phyloP scores from a whole-genome alignment of 2,888 invertebrate genomes.

The Argyresthia goedartella region DNA sequence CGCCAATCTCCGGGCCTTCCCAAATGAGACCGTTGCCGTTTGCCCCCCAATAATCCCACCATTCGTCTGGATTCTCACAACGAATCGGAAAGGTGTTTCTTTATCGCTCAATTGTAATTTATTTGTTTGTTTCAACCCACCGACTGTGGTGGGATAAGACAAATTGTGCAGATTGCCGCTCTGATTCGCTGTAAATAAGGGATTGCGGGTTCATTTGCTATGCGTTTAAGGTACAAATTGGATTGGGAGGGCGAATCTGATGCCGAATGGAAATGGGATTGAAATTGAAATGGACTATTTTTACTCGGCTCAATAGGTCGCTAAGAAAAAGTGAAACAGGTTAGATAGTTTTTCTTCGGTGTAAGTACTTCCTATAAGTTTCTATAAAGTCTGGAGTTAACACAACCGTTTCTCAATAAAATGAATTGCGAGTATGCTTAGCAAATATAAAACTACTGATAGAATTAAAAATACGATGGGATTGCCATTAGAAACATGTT shows the following conservation, averaged over 20 bases:
- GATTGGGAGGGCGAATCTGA: neutral
- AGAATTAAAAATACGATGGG: too few species aligned
- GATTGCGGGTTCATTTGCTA: neutral
- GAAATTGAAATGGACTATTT: too few species aligned
- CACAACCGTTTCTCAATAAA: too few species aligned
- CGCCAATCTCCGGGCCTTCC: constrained; percentile 19
- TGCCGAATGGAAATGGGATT: too few species aligned
- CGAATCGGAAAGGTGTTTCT: constrained; percentile 35
- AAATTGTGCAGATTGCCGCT: constrained; percentile 33
- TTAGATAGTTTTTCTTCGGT: too few species aligned
- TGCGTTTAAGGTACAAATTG: neutral
- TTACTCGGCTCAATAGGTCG: too few species aligned
- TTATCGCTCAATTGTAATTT: constrained; percentile 55
- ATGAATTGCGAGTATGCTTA: too few species aligned
- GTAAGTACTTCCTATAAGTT: too few species aligned
- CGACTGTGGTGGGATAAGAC: constrained; percentile 26
- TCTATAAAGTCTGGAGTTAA: too few species aligned
- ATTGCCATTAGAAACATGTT: too few species aligned
- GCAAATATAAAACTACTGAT: too few species aligned
- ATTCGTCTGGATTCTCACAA: constrained; percentile 31
- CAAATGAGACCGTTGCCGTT: constrained; percentile 26
- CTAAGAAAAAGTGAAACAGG: too few species aligned
- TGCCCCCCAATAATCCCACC: constrained; percentile 26
- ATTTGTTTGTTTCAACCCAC: constrained; percentile 30
- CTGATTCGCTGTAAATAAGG: constrained; percentile 4